phyloP scores from a whole-genome alignment of 2,797 vertebrate genomes.

The Hoplostethus mediterraneus region DNA sequence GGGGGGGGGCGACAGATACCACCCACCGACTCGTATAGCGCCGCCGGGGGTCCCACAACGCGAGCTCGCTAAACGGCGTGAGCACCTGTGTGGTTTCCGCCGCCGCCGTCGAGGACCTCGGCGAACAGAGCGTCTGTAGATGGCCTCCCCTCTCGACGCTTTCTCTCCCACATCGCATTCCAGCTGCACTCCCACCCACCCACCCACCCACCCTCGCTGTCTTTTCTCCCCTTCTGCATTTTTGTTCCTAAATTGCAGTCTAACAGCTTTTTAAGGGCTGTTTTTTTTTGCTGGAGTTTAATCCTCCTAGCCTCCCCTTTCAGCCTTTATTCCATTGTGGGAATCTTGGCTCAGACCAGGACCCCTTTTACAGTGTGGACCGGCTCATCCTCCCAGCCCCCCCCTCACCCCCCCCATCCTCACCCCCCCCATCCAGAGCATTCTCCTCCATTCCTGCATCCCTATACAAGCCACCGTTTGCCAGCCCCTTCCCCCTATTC shows the following conservation, averaged over 20 bases:
- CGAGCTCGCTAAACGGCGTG: conserved; percentile 46
- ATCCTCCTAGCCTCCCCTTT: conserved; percentile 84
- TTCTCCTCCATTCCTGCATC: conserved; percentile 57
- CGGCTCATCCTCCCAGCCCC: conserved; percentile 53
- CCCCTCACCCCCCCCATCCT: conserved; percentile 11
- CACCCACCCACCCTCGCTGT: conserved; percentile 65
- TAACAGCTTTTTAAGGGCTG: conserved; percentile 89
- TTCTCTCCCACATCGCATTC: conserved; percentile 64
- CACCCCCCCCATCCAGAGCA: conserved; percentile 54
- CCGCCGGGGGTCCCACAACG: conserved; percentile 43
- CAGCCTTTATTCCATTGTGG: conserved; percentile 85
- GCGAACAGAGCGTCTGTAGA: conserved; percentile 47
- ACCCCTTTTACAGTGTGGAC: conserved; percentile 76
- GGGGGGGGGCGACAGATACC: conserved; percentile 67
- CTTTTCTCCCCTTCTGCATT: conserved; percentile 69
- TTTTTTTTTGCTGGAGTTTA: conserved; percentile 86
- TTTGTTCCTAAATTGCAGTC: conserved; percentile 84
- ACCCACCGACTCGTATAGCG: conserved; percentile 59
- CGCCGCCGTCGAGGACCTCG: conserved; percentile 34
- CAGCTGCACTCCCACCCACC: conserved; percentile 66
- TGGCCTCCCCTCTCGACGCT: conserved; percentile 41
- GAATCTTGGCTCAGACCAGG: conserved; percentile 82
- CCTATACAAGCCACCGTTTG: conserved; percentile 46
- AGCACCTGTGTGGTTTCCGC: conserved; percentile 55
- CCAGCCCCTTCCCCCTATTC: conserved; percentile 57